Evolutionary conservation across 2,113 vertebrate species (phyloP).

Genomic region (Orientallactaga bullata): DNA sequence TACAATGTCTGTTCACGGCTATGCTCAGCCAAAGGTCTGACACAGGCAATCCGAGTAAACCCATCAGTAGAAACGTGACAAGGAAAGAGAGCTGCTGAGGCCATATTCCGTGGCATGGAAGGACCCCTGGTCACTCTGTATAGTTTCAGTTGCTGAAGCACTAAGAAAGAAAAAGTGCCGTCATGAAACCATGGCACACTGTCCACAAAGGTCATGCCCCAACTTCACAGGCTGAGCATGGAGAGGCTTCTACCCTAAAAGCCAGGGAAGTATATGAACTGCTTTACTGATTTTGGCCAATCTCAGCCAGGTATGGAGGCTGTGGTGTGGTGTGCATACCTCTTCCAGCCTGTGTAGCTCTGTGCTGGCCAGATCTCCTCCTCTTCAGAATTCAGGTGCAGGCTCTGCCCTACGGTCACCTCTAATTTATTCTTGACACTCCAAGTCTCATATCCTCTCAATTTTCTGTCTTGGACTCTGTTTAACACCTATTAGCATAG

Average conservation of each 20-base stretch:
- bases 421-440: conserved; percentile 69
- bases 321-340: not conserved
- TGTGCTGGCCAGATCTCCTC: not conserved
- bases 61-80: no score
- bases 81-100: not conserved
- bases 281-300: not conserved
- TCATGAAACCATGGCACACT: not conserved
- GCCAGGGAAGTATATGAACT: not conserved
- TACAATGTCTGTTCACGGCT: not conserved
- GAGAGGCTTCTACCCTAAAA: not conserved
- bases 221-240: not conserved
- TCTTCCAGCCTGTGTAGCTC: not conserved
- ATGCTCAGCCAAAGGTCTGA: not conserved
- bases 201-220: not conserved
- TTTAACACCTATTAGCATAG: conserved; percentile 78
- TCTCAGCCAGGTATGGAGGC: not conserved
- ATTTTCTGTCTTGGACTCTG: conserved; percentile 78
- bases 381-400: conserved; percentile 60
- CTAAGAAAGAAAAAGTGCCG: not conserved
- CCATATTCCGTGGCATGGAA: not conserved
- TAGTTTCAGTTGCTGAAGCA: not conserved
- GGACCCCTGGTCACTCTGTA: no score
- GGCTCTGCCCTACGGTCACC: conserved; percentile 46
- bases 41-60: not conserved
- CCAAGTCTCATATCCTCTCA: conserved; percentile 78